These are phyloP conservation scores for Sinosuthora webbiana DNA, from an alignment of 2,113 vertebrate species.

Conservation along the genomic window DNA sequence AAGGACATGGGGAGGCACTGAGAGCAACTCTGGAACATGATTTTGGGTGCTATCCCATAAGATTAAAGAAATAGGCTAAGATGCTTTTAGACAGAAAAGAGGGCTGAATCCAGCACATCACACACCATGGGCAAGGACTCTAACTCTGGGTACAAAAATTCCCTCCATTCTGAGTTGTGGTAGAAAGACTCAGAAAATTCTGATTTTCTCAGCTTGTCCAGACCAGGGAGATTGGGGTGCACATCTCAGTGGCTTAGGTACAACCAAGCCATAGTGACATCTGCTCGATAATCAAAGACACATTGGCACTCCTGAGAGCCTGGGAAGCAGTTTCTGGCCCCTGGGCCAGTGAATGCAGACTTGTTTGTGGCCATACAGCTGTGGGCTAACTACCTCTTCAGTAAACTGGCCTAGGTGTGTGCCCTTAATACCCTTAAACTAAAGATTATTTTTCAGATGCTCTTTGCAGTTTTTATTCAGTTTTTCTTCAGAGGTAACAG, in stretches of 20 bases:
- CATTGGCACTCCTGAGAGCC: not conserved
- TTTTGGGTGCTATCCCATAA: not conserved
- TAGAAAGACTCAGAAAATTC: not conserved
- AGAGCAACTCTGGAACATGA: not conserved
- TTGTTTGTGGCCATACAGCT: not conserved
- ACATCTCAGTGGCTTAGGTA: not conserved
- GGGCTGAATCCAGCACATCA: not conserved
- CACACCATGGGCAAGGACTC: not conserved
- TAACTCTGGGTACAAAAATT: not conserved
- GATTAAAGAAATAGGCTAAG: not conserved
- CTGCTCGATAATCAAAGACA: not conserved
- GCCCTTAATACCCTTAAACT: not conserved
- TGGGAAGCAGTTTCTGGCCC: not conserved
- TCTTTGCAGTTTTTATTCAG: not conserved
- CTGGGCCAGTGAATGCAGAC: not conserved
- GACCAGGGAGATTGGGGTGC: not conserved
- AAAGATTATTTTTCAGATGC: not conserved
- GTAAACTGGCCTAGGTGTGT: not conserved
- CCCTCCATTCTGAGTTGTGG: not conserved
- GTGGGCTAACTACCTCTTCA: not conserved
- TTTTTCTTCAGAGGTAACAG: not conserved
- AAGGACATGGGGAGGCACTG: not conserved
- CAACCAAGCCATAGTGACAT: not conserved
- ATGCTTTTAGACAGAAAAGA: not conserved
- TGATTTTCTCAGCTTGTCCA: not conserved